Percentiles rank a stretch among this genome's conserved stretches.
phyloP scores from a whole-genome alignment of 2,888 invertebrate genomes.

The Eupithecia subfuscata region DNA sequence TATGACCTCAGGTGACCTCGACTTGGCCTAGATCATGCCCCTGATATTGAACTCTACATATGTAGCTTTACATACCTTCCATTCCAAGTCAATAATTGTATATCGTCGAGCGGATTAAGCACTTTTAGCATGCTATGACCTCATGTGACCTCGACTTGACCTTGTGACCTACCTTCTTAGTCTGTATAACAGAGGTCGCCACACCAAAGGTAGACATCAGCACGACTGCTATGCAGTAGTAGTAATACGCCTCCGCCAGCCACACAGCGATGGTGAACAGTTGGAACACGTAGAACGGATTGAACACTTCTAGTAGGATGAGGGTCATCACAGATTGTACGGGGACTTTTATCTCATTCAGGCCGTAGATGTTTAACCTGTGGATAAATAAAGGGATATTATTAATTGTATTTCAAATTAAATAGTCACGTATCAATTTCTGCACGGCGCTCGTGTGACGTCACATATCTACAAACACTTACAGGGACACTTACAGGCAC shows the following conservation, averaged over 20 bases:
- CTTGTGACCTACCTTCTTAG: constrained; percentile 86
- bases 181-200: constrained; percentile 92
- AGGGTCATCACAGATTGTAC: constrained; percentile 89
- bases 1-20: too few species aligned
- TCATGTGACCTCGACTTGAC: neutral
- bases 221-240: constrained; percentile 94
- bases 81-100: too few species aligned
- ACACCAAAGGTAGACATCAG: constrained; percentile 93
- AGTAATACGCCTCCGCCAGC: constrained; percentile 95
- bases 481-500: too few species aligned
- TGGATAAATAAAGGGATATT: constrained; percentile 21
- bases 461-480: too few species aligned
- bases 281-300: constrained; percentile 98
- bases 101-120: too few species aligned
- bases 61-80: too few species aligned
- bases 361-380: constrained; percentile 92
- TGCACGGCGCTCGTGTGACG: too few species aligned
- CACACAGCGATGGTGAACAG: constrained; percentile 94
- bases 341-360: constrained; percentile 93
- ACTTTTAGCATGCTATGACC: neutral
- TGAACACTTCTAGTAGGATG: constrained; percentile 92
- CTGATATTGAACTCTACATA: too few species aligned
- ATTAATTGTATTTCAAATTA: too few species aligned
- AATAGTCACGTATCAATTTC: too few species aligned
- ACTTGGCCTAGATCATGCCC: too few species aligned